Base-by-base conservation (phyloP, 2,888 invertebrate species). In the Tipula vernalis region DNA sequence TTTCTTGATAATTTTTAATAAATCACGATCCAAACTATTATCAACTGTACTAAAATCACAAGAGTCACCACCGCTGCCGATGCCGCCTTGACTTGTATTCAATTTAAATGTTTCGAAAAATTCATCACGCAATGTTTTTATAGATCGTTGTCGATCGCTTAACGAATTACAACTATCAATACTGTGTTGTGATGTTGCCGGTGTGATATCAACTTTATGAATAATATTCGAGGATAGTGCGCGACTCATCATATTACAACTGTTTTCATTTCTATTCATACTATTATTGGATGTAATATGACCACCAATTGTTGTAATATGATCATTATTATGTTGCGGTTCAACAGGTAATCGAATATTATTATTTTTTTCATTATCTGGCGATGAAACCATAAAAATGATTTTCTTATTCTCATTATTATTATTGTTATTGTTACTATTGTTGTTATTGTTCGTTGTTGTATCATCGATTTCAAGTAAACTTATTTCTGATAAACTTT, bases 401-500 rank as follows among this genome's bases (percentile, higher is more conserved):
- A 47, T 47, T 86, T 36, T 44, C 36, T 86, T 86, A 44, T n/a
- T 44, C 42, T 15, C 42, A 15, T 71, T 71, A 71, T 71, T 71
- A 71, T 57, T 57, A 5, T 18, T 57, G 15, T 85, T 84, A 84
- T 41, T 41, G 18, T 41, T 85, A 28, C 18, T 85, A 41, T 85
- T 85, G 18, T 18, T 85, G n/a, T 15, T 42, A 42, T 15, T 41
- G 28, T 4, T 85, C 39, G 39, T 36, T 41, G 15, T 85, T 71
- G 42, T n/a, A 36, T 86, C 44, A 86, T 28, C 36, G 36, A 86
- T 86, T 42, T 87, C 87, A 85, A 87, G 15, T 87, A 88, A 86
- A 83, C 87, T 87, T 13, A 86, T 47, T 87, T 87, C 87, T 8
- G 87, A 88, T 15, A 87, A 28, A 44, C 87, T 88, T 86, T 87